Percentiles rank a stretch among this genome's conserved stretches.
Evolutionary conservation across 1,140 invertebrate genomes (phyloP).

Genomic region (Drosophila gunungcola): DNA sequence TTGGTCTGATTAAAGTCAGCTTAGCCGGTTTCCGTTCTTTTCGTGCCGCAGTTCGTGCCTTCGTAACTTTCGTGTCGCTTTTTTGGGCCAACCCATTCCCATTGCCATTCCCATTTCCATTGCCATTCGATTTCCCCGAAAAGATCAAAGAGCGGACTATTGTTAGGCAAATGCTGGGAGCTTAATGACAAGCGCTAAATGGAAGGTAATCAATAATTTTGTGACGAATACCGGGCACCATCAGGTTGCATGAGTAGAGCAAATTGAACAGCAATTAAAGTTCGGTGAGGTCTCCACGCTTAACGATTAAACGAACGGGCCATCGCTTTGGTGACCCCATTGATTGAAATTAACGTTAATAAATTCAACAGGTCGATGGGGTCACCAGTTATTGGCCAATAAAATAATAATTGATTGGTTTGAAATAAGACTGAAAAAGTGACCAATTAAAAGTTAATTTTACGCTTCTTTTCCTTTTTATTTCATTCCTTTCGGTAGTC

Average conservation of each 20-base stretch:
- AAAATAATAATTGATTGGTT: background rate
- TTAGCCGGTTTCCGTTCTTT: constrained; percentile 6
- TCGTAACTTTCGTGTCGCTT: background rate
- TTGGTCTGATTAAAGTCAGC: constrained; percentile 59
- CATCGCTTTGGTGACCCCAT: constrained; percentile 9
- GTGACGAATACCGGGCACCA: background rate
- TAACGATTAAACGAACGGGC: constrained; percentile 1
- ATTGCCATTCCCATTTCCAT: background rate
- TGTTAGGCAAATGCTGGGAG: constrained; percentile 15
- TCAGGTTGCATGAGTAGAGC: background rate
- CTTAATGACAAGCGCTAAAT: constrained; percentile 35
- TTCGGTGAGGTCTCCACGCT: constrained; percentile 1
- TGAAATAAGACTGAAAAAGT: background rate
- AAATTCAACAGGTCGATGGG: background rate
- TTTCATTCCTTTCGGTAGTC: background rate
- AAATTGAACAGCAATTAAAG: constrained; percentile 22
- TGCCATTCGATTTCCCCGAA: background rate
- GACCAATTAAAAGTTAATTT: too few species aligned
- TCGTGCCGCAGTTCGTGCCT: constrained; percentile 3
- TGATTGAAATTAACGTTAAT: background rate
- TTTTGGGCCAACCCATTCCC: too few species aligned
- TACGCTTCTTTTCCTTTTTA: background rate
- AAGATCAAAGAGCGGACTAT: constrained; percentile 45
- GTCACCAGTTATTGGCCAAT: background rate
- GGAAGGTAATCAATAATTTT: constrained; percentile 37